Evolutionary conservation across 1,140 invertebrate genomes (phyloP).

Genomic region (Globodera rostochiensis): DNA sequence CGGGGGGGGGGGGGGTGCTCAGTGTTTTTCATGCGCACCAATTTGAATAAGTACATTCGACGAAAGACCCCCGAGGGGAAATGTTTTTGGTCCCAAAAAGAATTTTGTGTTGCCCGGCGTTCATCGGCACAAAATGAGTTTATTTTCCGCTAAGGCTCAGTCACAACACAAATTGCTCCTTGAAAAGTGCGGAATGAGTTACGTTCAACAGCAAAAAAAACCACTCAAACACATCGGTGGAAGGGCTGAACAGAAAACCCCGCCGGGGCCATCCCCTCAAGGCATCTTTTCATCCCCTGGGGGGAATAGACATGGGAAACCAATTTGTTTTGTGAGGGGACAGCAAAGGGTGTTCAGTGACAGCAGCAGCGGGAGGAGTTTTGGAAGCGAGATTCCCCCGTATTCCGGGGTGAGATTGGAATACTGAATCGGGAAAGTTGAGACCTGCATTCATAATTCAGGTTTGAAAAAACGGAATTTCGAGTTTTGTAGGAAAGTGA

Average conservation of each 20-base stretch:
- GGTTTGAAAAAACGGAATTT: too few species aligned
- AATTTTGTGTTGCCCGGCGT: neutral
- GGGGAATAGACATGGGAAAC: too few species aligned
- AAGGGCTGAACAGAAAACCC: too few species aligned
- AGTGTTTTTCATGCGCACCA: neutral
- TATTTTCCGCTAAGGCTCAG: neutral
- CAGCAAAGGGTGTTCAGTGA: too few species aligned
- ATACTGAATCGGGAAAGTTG: too few species aligned
- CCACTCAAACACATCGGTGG: neutral
- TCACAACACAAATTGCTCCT: neutral
- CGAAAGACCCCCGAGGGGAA: neutral
- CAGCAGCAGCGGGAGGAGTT: too few species aligned
- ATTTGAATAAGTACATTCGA: neutral
- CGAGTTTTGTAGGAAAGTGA: too few species aligned
- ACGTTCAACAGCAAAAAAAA: neutral
- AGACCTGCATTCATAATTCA: too few species aligned
- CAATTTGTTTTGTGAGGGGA: too few species aligned
- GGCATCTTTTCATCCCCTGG: neutral
- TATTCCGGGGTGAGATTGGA: too few species aligned
- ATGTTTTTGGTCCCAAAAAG: neutral
- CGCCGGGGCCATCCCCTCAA: neutral
- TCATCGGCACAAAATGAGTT: constrained; percentile 1
- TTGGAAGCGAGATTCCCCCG: too few species aligned
- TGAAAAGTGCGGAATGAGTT: neutral
- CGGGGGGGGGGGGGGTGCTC: too few species aligned